Base-by-base conservation (phyloP, 2,797 vertebrate species). In the Cynodonichthys magdalenae region DNA sequence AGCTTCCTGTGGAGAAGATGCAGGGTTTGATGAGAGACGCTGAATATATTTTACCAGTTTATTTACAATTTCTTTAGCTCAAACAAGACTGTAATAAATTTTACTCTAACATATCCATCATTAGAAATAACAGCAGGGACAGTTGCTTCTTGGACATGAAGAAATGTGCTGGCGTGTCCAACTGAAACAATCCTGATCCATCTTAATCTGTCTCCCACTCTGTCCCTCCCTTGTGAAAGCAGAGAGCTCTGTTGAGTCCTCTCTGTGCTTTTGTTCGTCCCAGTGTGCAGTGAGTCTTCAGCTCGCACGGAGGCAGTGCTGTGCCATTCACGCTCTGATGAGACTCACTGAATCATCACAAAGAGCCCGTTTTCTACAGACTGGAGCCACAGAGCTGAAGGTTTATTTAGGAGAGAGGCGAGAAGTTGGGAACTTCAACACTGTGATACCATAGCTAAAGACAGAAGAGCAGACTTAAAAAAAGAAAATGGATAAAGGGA, bases 231-330 rank as follows among this genome's bases (percentile, higher is more conserved):
- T 4, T 31, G 59, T 69, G 31, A 29, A 59, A 51, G 51, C 50
- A 17, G 15, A 59, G 29, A 0, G 15, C 18, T 12, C 42, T 4
- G 50, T 50, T 41, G 59, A 17, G 17, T 64, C 57, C 31, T 56
- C 53, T 68, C 51, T n/a, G 29, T 44, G 19, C 52, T 53, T 15
- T 20, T 68, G 53, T 69, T 72, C 63, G 20, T 52, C 53, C 66
- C 61, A 49, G 57, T 71, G 58, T 89, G 88, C 80, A 89, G 62
- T 90, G 85, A 83, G 69, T 28, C 49, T 49, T 69, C 80, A 68
- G 54, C 75, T 91, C 92, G 59, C 91, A 84, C 82, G 93, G 85
- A 90, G 93, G 93, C 91, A 92, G 80, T 90, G 87, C 82, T 87
- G 92, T 81, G 92, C 88, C 81, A 56, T 58, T 81, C 69, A 77